These are phyloP conservation scores for Samia ricini DNA, from an alignment of 1,140 invertebrate genomes.

Conservation along the genomic window DNA sequence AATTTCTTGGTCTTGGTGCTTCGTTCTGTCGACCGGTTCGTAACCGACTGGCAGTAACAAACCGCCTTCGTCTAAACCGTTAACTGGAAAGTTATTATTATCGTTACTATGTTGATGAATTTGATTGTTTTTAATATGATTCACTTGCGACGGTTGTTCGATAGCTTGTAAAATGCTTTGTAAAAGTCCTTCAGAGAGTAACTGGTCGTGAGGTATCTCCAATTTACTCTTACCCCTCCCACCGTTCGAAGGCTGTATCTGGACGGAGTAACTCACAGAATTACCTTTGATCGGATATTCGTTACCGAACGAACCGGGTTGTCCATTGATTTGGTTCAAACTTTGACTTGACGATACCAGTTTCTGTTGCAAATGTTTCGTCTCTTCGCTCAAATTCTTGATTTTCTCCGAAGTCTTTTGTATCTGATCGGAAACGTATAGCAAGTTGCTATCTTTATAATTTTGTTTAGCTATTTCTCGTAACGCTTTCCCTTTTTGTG, in stretches of 20 bases:
- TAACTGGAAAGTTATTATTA: constrained; percentile 17
- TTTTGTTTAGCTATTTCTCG: constrained; percentile 42
- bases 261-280: constrained; percentile 83
- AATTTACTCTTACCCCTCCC: constrained; percentile 68
- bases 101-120: constrained; percentile 17
- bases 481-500: constrained; percentile 59
- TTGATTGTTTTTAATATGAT: constrained; percentile 17
- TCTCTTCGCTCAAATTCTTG: constrained; percentile 57
- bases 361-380: constrained; percentile 64
- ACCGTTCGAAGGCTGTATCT: constrained; percentile 82
- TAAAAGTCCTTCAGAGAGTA: constrained; percentile 86
- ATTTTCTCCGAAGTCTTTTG: constrained; percentile 61
- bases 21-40: constrained; percentile 59
- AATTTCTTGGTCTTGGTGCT: constrained; percentile 39
- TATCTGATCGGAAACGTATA: constrained; percentile 58
- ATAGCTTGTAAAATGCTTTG: constrained; percentile 84
- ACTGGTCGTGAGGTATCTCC: constrained; percentile 82
- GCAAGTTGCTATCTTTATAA: constrained; percentile 44
- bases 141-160: constrained; percentile 45
- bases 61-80: constrained; percentile 33
- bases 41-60: constrained; percentile 59
- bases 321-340: constrained; percentile 27
- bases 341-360: constrained; percentile 50
- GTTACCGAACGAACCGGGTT: constrained; percentile 21
- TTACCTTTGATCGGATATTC: constrained; percentile 81